Percentiles rank a stretch among this genome's conserved stretches.
Evolutionary conservation across 2,888 invertebrate genomes (phyloP).

Genomic region (Rhamnusium bicolor): DNA sequence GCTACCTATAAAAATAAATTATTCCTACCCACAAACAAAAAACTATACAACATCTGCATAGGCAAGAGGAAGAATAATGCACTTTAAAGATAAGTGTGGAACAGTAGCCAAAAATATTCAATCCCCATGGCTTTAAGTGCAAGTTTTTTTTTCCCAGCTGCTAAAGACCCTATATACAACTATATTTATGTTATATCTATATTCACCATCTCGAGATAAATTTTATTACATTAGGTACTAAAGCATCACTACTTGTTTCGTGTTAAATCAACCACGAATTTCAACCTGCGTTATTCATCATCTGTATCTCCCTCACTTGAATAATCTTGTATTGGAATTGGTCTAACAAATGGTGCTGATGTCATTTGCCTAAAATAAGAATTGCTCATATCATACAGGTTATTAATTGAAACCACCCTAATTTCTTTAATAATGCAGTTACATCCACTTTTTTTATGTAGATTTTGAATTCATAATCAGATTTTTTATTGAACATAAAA

Average conservation of each 20-base stretch:
- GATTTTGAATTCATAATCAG: too few species aligned
- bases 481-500: too few species aligned
- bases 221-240: slow-evolving; percentile 53
- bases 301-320: slow-evolving; percentile 95
- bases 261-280: slow-evolving; percentile 53
- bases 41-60: slow-evolving; percentile 43
- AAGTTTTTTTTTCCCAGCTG: slow-evolving; percentile 31
- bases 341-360: slow-evolving; percentile 79
- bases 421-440: too few species aligned
- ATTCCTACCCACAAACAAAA: slow-evolving; percentile 37
- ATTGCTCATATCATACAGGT: neutral
- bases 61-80: slow-evolving; percentile 38
- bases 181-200: slow-evolving; percentile 37
- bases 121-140: slow-evolving; percentile 42
- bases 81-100: slow-evolving; percentile 37
- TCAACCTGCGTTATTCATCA: slow-evolving; percentile 81
- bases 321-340: slow-evolving; percentile 79
- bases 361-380: slow-evolving; percentile 78
- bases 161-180: slow-evolving; percentile 45
- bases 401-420: too few species aligned
- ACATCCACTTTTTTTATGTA: too few species aligned
- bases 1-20: slow-evolving; percentile 48
- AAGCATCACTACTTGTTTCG: slow-evolving; percentile 55
- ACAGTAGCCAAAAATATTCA: slow-evolving; percentile 37
- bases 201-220: slow-evolving; percentile 42